A percentile compares a stretch with the other conserved stretches of the same genome.
phyloP scores from a whole-genome alignment of 2,113 vertebrate genomes.

The Cephalophus harveyi region DNA sequence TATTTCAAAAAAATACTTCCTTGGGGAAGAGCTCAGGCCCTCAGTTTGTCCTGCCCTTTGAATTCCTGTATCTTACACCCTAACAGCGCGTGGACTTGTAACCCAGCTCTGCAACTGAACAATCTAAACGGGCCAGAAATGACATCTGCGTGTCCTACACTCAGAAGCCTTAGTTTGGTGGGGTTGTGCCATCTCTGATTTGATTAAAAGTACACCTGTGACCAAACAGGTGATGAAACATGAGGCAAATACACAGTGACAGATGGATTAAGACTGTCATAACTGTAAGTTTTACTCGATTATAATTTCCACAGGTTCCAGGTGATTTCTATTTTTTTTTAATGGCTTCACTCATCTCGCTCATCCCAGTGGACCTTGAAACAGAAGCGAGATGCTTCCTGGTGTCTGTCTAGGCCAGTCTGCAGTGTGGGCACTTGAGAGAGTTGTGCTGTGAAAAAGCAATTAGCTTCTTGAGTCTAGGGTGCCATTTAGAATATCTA shows the following conservation, averaged over 20 bases:
- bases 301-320: slow-evolving; percentile 76
- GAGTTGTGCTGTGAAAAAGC: slow-evolving; percentile 75
- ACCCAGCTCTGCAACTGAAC: slow-evolving; percentile 22
- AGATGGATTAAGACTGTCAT: slow-evolving; percentile 70
- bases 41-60: slow-evolving; percentile 6
- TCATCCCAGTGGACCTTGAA: slow-evolving; percentile 73
- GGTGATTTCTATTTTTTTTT: slow-evolving; percentile 71
- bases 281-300: slow-evolving; percentile 72
- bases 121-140: slow-evolving; percentile 21
- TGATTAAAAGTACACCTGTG: slow-evolving; percentile 67
- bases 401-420: slow-evolving; percentile 62
- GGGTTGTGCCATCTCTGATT: slow-evolving; percentile 22
- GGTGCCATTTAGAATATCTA: slow-evolving; percentile 81
- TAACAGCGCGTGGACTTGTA: background rate
- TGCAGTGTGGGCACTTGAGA: slow-evolving; percentile 72
- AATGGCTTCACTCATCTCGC: slow-evolving; percentile 58
- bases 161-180: background rate
- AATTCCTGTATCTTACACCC: background rate
- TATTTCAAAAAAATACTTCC: slow-evolving; percentile 27
- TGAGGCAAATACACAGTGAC: slow-evolving; percentile 52
- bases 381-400: slow-evolving; percentile 54
- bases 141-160: background rate
- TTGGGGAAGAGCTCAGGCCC: background rate
- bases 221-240: slow-evolving; percentile 67
- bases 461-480: slow-evolving; percentile 81